These are phyloP conservation scores for Hirtodrosophila trivittata DNA, from an alignment of 2,888 invertebrate species.

Conservation along the genomic window DNA sequence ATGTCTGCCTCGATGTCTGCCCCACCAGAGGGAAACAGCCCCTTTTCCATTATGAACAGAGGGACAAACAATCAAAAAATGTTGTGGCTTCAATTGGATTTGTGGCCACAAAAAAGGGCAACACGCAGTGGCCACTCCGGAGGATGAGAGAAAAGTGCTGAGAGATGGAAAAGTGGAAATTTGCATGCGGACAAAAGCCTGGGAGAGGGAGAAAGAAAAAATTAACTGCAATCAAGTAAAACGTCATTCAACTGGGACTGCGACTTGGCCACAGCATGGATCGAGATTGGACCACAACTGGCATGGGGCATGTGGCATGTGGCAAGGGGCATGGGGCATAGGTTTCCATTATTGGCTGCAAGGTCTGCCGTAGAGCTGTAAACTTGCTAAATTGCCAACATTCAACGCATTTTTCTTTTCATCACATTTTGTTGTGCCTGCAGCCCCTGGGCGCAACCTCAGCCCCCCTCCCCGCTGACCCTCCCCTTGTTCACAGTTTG, in stretches of 20 bases:
- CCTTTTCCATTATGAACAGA: neutral
- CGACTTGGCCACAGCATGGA: slow-evolving; percentile 25
- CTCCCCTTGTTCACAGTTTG: no score
- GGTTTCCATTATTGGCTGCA: slow-evolving; percentile 53
- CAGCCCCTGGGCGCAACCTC: slow-evolving; percentile 27
- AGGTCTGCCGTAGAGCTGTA: slow-evolving; percentile 60
- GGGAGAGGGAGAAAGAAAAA: slow-evolving; percentile 48
- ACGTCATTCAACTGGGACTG: slow-evolving; percentile 67
- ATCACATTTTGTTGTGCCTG: slow-evolving; percentile 30
- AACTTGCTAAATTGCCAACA: slow-evolving; percentile 77
- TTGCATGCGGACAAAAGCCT: slow-evolving; percentile 67
- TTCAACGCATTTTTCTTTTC: slow-evolving; percentile 69
- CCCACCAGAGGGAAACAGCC: neutral
- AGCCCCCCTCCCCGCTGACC: no score
- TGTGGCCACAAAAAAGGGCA: neutral
- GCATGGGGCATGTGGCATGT: neutral
- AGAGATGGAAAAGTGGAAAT: slow-evolving; percentile 56
- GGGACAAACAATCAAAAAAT: slow-evolving; percentile 11
- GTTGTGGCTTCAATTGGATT: neutral
- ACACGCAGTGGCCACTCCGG: no score
- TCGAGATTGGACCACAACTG: slow-evolving; percentile 17
- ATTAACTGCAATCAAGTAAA: slow-evolving; percentile 81
- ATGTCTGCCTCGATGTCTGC: slow-evolving; percentile 11
- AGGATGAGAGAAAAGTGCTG: neutral
- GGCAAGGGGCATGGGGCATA: slow-evolving; percentile 7